Evolutionary conservation across 2,797 vertebrate genomes (phyloP), one percentile per base, ranked within the genome.

Genomic region (Eospalax fontanierii): DNA sequence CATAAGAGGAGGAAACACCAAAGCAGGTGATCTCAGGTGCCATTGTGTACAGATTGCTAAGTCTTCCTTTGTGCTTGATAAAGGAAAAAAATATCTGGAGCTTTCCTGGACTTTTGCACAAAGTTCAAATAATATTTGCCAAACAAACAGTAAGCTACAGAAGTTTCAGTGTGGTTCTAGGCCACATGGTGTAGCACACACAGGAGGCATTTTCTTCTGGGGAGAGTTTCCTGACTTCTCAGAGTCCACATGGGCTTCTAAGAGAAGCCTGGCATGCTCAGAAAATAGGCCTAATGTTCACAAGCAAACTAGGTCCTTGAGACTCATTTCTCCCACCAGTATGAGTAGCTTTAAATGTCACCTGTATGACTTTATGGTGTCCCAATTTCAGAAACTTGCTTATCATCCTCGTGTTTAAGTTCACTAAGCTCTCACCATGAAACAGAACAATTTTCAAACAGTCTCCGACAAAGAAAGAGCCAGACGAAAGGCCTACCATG

Each of bases 271-370:
- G 30, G 35, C 21, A 30, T 16, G 28, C 21, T 89, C 50, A 57
- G n/a, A 81, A n/a, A 76, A 91, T 22, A 18, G 24, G 43, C 12
- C n/a, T n/a, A 12, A 63, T 68, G 79, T 21, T 74, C 79, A 83
- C 35, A 76, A 57, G 65, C 35, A 43, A 74, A 87, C n/a, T 18
- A 63, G 22, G 65, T 54, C 73, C 43, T 40, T 59, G 30, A 88
- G 70, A 93, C 35, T 38, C 68, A 70, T 35, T 82, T 46, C 90
- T 93, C 24, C 40, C 68, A 89, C 54, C 18, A 86, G 10, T 30
- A 6, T 6, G 9, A 46, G 14, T 16, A 8, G 30, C 26, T 68
- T 83, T 33, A 61, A 28, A 46, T 70, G 33, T 61, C 28, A 81
- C 3, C 61, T 66, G 35, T 15, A 59, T 4, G 24, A 38, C 11